Conservation (phyloP, 2,888 invertebrate species). For the Apotomis betuletana region DNA sequence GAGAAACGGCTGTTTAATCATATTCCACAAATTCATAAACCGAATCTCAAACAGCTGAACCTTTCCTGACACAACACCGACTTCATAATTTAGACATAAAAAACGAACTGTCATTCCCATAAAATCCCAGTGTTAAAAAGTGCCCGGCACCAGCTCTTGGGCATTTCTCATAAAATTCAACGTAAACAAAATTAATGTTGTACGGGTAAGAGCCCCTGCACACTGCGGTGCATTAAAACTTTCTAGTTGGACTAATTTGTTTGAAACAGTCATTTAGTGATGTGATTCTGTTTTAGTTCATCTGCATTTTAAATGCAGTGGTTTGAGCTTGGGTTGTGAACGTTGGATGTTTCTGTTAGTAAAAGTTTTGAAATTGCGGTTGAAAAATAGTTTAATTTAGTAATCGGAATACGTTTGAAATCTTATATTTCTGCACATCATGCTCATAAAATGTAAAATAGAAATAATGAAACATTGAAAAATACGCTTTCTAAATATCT, state of each 20-base stretch:
- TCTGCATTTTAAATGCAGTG: conserved; percentile 37
- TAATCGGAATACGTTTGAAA: too few species aligned
- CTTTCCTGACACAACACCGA: conserved; percentile 14
- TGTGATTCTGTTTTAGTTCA: conserved; percentile 33
- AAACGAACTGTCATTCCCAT: conserved; percentile 33
- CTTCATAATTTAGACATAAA: conserved; percentile 40
- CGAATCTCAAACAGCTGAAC: conserved; percentile 19
- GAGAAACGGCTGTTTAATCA: too few species aligned
- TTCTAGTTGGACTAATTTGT: conserved; percentile 33
- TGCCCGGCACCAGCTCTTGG: conserved; percentile 18
- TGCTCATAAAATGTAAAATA: too few species aligned
- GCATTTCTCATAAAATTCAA: conserved; percentile 42
- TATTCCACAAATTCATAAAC: neutral
- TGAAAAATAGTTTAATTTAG: neutral
- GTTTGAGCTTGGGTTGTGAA: conserved; percentile 5
- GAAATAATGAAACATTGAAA: too few species aligned
- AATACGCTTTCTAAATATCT: too few species aligned
- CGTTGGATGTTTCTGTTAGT: neutral
- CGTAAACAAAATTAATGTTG: conserved; percentile 45
- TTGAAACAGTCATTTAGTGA: conserved; percentile 40
- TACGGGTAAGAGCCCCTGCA: conserved; percentile 34
- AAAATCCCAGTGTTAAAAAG: conserved; percentile 42
- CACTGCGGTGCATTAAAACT: conserved; percentile 39
- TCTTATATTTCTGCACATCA: too few species aligned
- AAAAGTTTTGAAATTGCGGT: neutral